These are phyloP conservation scores for Adrianichthys oophorus DNA, from an alignment of 2,797 vertebrate genomes.

Conservation along the genomic window DNA sequence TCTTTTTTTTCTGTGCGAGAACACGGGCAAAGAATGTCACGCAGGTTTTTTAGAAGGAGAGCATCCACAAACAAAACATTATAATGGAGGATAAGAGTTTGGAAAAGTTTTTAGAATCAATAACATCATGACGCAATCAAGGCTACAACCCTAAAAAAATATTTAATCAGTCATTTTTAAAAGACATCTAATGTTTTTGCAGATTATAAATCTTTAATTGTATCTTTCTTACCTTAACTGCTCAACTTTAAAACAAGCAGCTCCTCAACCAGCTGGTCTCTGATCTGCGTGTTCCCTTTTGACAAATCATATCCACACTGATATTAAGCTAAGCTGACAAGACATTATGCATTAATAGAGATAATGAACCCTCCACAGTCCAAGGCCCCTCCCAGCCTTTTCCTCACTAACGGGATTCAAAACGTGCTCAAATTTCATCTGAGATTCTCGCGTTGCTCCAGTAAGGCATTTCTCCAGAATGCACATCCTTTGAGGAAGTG, in stretches of 20 bases:
- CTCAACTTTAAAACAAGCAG: neutral
- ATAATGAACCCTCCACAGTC: slow-evolving; percentile 36
- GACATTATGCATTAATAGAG: slow-evolving; percentile 23
- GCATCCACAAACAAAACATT: no score
- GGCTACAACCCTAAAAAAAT: no score
- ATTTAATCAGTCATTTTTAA: no score
- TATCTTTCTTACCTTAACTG: slow-evolving; percentile 29
- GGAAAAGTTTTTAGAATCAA: no score
- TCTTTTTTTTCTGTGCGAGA: slow-evolving; percentile 14
- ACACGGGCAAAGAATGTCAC: neutral
- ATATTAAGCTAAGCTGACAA: slow-evolving; percentile 35
- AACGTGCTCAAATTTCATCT: slow-evolving; percentile 22
- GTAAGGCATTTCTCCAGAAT: neutral
- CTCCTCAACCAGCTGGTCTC: slow-evolving; percentile 22
- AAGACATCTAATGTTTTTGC: no score
- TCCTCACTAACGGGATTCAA: neutral
- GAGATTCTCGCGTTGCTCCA: neutral
- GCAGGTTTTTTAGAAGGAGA: neutral
- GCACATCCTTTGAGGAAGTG: slow-evolving; percentile 32
- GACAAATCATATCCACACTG: slow-evolving; percentile 24
- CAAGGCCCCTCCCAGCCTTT: slow-evolving; percentile 9
- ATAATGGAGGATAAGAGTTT: no score
- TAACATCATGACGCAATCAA: no score
- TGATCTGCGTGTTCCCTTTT: slow-evolving; percentile 26
- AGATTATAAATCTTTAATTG: neutral